Evolutionary conservation across 2,888 invertebrate genomes (phyloP), one percentile per base, ranked within the genome.

Genomic region (Chloromyia formosa): DNA sequence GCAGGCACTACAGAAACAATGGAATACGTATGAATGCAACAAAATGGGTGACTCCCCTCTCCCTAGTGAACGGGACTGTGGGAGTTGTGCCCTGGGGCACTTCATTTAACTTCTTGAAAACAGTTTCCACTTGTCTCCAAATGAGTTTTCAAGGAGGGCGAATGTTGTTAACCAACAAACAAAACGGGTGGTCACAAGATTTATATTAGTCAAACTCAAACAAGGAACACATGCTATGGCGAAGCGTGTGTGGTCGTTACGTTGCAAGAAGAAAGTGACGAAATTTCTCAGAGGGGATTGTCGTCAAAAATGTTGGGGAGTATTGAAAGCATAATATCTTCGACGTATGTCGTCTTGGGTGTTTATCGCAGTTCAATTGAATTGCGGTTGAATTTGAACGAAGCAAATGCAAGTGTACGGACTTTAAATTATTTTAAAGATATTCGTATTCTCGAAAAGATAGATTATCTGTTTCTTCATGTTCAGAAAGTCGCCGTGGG

Each of bases 161-260:
- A 49, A 60, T 60, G 60, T 60, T 27, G 27, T 35, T 35, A 35
- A 35, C 27, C 27, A 60, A 60, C 27, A 60, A 23, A 60, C 60
- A 49, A 49, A 49, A 60, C 23, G 60, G 60, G 60, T 60, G 60
- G 60, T 60, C 60, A 60, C 60, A 60, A 60, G 23, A 60, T 60
- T 27, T 23, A 27, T 60, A 60, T 60, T 60, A 23, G 23, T 27
- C 60, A 60, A 60, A 60, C 23, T 5, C 60, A 60, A 60, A 60
- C 60, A 60, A 60, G 23, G 60, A 5, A 23, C 60, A 60, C 60
- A 49, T 49, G 49, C 49, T 49, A n/a, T 49, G 49, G 27, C 27
- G 27, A 35, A 35, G 7, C 27, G 27, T 35, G 27, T 35, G 27
- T 35, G 27, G 27, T 35, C 7, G 27, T 35, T 35, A 7, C 27